Conservation (phyloP, 1,140 invertebrate species). For the Lordiphosa clarofinis region DNA sequence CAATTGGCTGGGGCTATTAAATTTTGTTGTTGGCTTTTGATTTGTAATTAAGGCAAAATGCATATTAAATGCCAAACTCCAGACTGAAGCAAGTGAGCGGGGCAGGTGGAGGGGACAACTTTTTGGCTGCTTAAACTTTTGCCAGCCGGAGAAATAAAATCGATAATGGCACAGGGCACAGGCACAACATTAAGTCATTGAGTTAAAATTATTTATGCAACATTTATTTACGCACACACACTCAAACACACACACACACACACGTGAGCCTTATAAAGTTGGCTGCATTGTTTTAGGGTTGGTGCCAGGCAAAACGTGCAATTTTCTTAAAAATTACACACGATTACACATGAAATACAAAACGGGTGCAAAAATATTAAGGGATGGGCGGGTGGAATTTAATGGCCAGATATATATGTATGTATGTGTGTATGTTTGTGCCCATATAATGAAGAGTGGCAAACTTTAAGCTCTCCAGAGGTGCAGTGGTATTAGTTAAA, state of each 20-base stretch:
- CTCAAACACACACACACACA: slow-evolving; percentile 12
- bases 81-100: slow-evolving; percentile 6
- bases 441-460: slow-evolving; percentile 15
- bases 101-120: slow-evolving; percentile 7
- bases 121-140: slow-evolving; percentile 53
- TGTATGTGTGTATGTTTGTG: not conserved
- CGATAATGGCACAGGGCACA: slow-evolving; percentile 50
- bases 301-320: slow-evolving; percentile 51
- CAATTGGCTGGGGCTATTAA: slow-evolving; percentile 59
- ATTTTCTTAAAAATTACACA: slow-evolving; percentile 78
- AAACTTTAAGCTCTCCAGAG: slow-evolving; percentile 18
- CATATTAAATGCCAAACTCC: slow-evolving; percentile 53
- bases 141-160: slow-evolving; percentile 45
- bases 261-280: slow-evolving; percentile 49
- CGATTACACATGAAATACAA: slow-evolving; percentile 71
- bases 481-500: not conserved
- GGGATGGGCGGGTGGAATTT: slow-evolving; percentile 9
- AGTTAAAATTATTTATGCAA: slow-evolving; percentile 75
- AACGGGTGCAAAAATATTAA: slow-evolving; percentile 45
- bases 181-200: slow-evolving; percentile 67
- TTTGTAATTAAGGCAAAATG: slow-evolving; percentile 75
- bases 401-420: not conserved
- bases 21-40: slow-evolving; percentile 54
- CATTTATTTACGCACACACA: slow-evolving; percentile 69
- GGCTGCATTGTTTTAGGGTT: slow-evolving; percentile 70